These are phyloP conservation scores for Hyppa rectilinea DNA, from an alignment of 2,888 invertebrate species.

Conservation along the genomic window DNA sequence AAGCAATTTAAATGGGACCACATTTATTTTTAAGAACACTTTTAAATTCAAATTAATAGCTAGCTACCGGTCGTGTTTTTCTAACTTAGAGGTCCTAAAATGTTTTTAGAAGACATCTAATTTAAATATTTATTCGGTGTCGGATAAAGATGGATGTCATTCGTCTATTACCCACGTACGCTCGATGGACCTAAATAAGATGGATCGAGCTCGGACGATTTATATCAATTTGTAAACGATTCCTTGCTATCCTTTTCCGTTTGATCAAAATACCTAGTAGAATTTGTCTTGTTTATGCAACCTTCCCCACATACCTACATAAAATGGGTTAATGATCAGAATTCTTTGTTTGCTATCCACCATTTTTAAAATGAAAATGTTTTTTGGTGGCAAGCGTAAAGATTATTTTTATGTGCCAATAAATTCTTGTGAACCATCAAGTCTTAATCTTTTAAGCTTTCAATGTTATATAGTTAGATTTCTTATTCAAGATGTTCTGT, in stretches of 20 bases:
- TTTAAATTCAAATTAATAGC: conserved; percentile 65
- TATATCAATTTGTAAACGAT: conserved; percentile 88
- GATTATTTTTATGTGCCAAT: conserved; percentile 36
- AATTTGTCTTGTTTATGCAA: conserved; percentile 60
- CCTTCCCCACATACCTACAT: conserved; percentile 33
- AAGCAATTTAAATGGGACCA: conserved; percentile 60
- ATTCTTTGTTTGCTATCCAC: conserved; percentile 30
- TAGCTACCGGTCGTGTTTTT: conserved; percentile 63
- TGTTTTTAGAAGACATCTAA: conserved; percentile 64
- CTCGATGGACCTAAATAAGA: conserved; percentile 86
- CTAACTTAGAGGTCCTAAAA: conserved; percentile 55
- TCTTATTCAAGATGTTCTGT: conserved; percentile 9
- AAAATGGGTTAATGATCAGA: conserved; percentile 17
- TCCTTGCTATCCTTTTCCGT: conserved; percentile 79
- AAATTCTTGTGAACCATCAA: conserved; percentile 30
- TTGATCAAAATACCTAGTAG: conserved; percentile 80
- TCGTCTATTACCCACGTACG: conserved; percentile 80
- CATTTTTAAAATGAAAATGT: conserved; percentile 15
- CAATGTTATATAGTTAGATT: conserved; percentile 29
- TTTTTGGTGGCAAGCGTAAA: conserved; percentile 14
- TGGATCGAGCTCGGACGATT: conserved; percentile 84
- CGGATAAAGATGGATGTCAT: conserved; percentile 83
- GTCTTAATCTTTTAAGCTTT: conserved; percentile 34
- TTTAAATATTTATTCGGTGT: conserved; percentile 75
- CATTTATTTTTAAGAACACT: conserved; percentile 62